Evolutionary conservation across 2,113 vertebrate species (phyloP).

Genomic region (Tonatia bakeri): DNA sequence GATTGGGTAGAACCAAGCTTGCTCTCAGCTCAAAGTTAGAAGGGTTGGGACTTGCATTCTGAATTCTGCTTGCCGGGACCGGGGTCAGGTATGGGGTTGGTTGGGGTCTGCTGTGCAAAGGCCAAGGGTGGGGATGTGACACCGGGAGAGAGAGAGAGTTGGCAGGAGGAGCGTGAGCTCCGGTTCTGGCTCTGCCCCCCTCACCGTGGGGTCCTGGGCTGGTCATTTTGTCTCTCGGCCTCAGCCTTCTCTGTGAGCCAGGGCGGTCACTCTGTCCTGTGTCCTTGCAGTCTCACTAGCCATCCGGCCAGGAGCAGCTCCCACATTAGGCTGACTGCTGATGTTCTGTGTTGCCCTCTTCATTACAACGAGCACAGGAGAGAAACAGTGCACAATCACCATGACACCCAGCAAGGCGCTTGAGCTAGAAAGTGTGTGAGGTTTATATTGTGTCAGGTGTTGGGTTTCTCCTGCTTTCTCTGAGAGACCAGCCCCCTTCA

Average conservation of each 20-base stretch:
- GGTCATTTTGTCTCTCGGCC: background rate
- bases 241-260: background rate
- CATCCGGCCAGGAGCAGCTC: rapidly evolving
- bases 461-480: background rate
- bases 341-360: background rate
- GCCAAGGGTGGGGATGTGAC: background rate
- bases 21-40: background rate
- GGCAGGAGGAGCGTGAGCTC: background rate
- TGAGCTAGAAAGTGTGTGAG: background rate
- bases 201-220: too few species aligned
- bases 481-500: background rate
- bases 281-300: background rate
- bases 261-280: background rate
- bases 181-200: background rate
- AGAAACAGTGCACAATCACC: background rate
- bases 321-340: rapidly evolving
- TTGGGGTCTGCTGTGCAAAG: background rate
- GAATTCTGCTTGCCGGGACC: background rate
- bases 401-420: background rate
- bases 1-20: background rate
- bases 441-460: background rate
- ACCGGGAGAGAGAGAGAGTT: background rate
- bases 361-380: background rate
- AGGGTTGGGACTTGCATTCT: background rate
- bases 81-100: background rate